Conservation (phyloP, 1,140 invertebrate genomes). For the Leptestheria dahalacensis region DNA sequence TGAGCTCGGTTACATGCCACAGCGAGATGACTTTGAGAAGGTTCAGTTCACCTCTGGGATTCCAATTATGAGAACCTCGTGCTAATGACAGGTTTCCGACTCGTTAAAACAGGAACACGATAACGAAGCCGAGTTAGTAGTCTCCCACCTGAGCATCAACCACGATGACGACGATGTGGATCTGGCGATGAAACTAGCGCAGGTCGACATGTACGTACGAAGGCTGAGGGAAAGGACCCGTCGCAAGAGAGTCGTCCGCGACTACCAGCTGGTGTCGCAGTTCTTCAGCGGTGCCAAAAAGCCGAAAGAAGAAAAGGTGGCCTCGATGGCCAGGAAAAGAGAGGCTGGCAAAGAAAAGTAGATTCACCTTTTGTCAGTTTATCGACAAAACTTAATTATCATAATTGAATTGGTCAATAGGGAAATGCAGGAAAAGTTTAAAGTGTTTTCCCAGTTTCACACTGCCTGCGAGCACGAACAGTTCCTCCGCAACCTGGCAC, state of each 20-base stretch:
- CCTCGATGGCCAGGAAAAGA: slow-evolving; percentile 32
- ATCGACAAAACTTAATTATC: background rate
- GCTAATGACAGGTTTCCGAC: too few relatives aligned
- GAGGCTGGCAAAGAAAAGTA: slow-evolving; percentile 53
- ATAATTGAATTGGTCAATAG: slow-evolving; percentile 22
- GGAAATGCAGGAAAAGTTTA: slow-evolving; percentile 49
- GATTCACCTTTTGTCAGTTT: slow-evolving; percentile 23
- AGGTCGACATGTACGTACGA: slow-evolving; percentile 79
- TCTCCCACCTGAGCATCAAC: slow-evolving; percentile 61
- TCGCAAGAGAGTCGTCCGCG: slow-evolving; percentile 69
- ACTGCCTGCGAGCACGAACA: slow-evolving; percentile 65
- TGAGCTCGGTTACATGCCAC: slow-evolving; percentile 83
- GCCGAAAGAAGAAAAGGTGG: slow-evolving; percentile 20
- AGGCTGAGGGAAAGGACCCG: slow-evolving; percentile 67
- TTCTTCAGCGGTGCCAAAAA: slow-evolving; percentile 41
- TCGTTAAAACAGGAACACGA: slow-evolving; percentile 60
- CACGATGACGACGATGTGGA: slow-evolving; percentile 79
- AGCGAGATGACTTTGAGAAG: slow-evolving; percentile 89
- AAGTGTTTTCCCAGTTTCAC: slow-evolving; percentile 74
- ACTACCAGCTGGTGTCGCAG: slow-evolving; percentile 66
- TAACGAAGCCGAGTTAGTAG: slow-evolving; percentile 74
- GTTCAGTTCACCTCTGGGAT: too few relatives aligned
- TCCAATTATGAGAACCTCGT: too few relatives aligned
- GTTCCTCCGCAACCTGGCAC: slow-evolving; percentile 54
- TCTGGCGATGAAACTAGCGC: slow-evolving; percentile 53